Conservation (phyloP, 1,140 invertebrate genomes). For the Drosophila chauvacae region DNA sequence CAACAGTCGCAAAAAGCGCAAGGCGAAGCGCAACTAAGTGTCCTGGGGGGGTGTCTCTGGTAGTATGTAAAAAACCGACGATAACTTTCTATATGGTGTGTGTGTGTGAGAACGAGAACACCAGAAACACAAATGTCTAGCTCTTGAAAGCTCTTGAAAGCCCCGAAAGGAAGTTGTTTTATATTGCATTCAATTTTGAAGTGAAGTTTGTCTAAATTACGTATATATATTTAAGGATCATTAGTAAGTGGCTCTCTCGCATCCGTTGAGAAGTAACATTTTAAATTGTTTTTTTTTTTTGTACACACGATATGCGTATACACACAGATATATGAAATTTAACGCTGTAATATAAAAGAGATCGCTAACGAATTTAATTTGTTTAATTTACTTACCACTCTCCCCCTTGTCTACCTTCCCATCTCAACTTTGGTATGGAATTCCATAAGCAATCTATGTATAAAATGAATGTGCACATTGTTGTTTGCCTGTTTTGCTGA, state of each 20-base stretch:
- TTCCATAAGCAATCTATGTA: slow-evolving; percentile 61
- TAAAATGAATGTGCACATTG: slow-evolving; percentile 59
- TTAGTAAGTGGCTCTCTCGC: slow-evolving; percentile 59
- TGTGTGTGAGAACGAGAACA: slow-evolving; percentile 12
- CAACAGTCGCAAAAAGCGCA: slow-evolving; percentile 76
- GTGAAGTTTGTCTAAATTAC: slow-evolving; percentile 62
- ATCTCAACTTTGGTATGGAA: slow-evolving; percentile 53
- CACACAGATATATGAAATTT: slow-evolving; percentile 46
- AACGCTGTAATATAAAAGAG: slow-evolving; percentile 76
- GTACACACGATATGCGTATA: slow-evolving; percentile 45
- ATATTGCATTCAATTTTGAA: slow-evolving; percentile 68
- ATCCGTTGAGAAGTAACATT: slow-evolving; percentile 70
- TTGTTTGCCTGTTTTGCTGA: slow-evolving; percentile 73
- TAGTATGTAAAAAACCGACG: slow-evolving; percentile 69
- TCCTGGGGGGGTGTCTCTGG: too few relatives aligned
- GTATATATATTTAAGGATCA: slow-evolving; percentile 55
- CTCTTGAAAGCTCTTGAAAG: slow-evolving; percentile 67
- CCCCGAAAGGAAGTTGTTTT: slow-evolving; percentile 74
- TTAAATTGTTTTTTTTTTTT: slow-evolving; percentile 73
- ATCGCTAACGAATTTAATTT: slow-evolving; percentile 76
- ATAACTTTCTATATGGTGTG: slow-evolving; percentile 38
- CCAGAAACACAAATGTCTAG: slow-evolving; percentile 48
- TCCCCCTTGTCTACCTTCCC: slow-evolving; percentile 1
- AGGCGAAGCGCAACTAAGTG: slow-evolving; percentile 71
- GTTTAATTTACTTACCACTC: slow-evolving; percentile 54